Evolutionary conservation across 2,797 vertebrate genomes (phyloP), one percentile per base, ranked within the genome.

Genomic region (Rhodeus uyekii): DNA sequence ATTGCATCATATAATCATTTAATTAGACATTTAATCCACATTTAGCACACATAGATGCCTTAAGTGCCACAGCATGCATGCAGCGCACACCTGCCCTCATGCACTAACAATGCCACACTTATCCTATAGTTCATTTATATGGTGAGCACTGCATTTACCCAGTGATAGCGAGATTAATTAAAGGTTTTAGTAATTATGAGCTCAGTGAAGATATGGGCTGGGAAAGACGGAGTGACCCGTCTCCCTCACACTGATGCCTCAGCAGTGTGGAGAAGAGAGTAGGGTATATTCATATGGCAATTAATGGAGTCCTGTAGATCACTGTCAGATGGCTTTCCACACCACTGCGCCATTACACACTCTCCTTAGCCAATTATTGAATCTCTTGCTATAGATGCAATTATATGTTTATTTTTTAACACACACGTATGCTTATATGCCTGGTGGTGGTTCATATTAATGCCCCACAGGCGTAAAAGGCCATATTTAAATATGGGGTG

Each of bases 231-330:
- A 93, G 91, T 93, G 92, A 94, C 93, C 93, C 91, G 88, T 94
- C 94, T 93, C 87, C 91, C 91, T 90, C 89, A 91, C 90, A 83
- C 89, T 89, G 90, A 93, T 90, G 91, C 92, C 93, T 93, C 92
- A 93, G 92, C 92, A 93, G 89, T 87, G 91, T 82, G 83, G 88
- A 90, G 91, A 90, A 90, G 91, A 90, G 90, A 90, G 90, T 92
- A 92, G 89, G 93, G 90, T 91, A 89, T 89, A 92, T 93, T 94
- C 94, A 93, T 94, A 93, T 93, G 93, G 92, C 93, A 93, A 94
- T 95, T 94, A 94, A 94, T 94, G 92, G 92, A 92, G 90, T 87
- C 87, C 92, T 93, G 93, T 94, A 94, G 92, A 94, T 95, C 92
- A 94, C 91, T 94, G 93, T 94, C 93, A 94, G 90, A 91, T 83